Percentiles rank a stretch among this genome's conserved stretches.
phyloP scores from a whole-genome alignment of 35 echinoderm and acorn worm species.

The Hemicentrotus pulcherrimus region DNA sequence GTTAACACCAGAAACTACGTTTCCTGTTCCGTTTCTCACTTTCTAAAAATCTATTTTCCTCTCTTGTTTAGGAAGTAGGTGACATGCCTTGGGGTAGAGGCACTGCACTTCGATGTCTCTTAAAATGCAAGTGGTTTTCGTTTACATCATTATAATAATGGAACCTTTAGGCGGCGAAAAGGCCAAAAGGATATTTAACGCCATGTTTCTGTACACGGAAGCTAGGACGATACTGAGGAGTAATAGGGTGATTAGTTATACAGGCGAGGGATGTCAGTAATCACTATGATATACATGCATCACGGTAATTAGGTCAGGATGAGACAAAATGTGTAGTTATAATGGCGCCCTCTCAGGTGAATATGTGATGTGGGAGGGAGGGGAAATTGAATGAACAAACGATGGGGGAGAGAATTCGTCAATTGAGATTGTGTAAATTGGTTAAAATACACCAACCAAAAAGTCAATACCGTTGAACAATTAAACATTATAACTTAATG shows the following conservation, averaged over 20 bases:
- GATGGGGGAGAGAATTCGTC: not conserved
- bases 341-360: not conserved
- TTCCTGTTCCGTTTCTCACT: not conserved
- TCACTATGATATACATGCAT: not conserved
- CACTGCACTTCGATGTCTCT: not conserved
- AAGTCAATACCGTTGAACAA: not conserved
- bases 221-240: not conserved
- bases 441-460: not conserved
- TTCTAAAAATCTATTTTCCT: not conserved
- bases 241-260: not conserved
- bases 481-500: not conserved
- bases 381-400: not conserved
- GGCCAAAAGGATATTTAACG: conserved; percentile 17
- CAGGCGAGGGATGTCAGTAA: not conserved
- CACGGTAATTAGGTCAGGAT: not conserved
- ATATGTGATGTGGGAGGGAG: not conserved
- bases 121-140: conserved; percentile 4
- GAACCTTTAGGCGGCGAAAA: not conserved
- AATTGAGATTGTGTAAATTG: not conserved
- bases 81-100: not conserved
- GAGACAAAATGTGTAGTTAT: not conserved
- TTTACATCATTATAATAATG: conserved; percentile 20
- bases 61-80: not conserved
- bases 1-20: not conserved
- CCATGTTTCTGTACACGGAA: not conserved